Base-by-base conservation (phyloP, 2,113 vertebrate genomes). In the Pelodiscus sinensis region DNA sequence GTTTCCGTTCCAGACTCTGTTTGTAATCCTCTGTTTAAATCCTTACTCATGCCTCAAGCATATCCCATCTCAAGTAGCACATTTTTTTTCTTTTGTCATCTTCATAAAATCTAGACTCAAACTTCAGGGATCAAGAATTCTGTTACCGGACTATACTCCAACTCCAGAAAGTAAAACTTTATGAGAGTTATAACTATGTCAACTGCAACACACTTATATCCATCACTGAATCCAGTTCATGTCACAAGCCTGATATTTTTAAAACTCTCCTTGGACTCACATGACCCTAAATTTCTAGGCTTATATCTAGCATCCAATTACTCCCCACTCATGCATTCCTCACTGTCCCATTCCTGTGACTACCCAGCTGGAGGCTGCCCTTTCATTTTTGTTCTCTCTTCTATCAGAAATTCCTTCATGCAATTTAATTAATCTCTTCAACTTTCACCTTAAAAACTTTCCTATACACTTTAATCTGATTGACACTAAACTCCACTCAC, bases 241-340 rank as follows among this genome's bases (percentile, higher is more conserved):
- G 94, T 96, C 95, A 95, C 93, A 79, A 77, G 81, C 84, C 81
- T 51, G 58, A 0, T 54, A 54, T 81, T 96, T 95, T 96, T n/a
- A 88, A 92, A 77, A 38, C 87, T 83, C 58, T 38, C 90, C 84
- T 90, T 97, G 96, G 94, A 94, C 55, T 38, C 25, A 1, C 21
- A 94, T 93, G 89, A 91, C 58, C 44, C 21, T 81, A 84, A 86
- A 85, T 92, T 84, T 94, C 91, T 91, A 86, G 55, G 81, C 81
- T 16, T 29, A 55, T 56, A 86, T 88, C 93, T 80, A 78, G 96
- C 96, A 92, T 78, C 87, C 84, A 79, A 82, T 82, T 85, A 85
- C 87, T 96, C 94, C 93, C 78, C 96, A 95, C 92, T 96, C 96
- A 93, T 84, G 91, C 92, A 96, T 95, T 96, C 94, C 94, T 95